Evolutionary conservation across 2,888 invertebrate genomes (phyloP).

Genomic region (Nymphalis c-album): DNA sequence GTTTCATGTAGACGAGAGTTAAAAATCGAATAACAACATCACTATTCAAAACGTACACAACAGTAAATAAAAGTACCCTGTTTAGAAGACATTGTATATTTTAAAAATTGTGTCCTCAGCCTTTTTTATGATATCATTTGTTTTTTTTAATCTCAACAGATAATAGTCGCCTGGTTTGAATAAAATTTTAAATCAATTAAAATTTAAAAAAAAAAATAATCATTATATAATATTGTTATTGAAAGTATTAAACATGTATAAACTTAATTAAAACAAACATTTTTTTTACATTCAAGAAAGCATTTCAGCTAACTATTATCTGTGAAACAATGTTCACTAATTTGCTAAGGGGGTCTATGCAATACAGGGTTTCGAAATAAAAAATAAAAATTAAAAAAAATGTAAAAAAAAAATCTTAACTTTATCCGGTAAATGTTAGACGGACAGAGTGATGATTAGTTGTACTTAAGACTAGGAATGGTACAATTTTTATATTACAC

Average conservation of each 20-base stretch:
- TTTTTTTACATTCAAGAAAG: background rate
- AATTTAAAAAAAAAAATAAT: constrained; percentile 8
- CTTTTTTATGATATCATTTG: constrained; percentile 77
- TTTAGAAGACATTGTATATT: constrained; percentile 80
- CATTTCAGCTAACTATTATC: constrained; percentile 44
- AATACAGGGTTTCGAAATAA: constrained; percentile 69
- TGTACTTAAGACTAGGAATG: constrained; percentile 52
- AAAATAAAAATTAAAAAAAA: constrained; percentile 43
- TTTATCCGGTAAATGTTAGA: constrained; percentile 49
- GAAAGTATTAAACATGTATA: background rate
- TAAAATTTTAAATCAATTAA: constrained; percentile 4
- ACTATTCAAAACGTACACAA: constrained; percentile 68
- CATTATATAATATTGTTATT: background rate
- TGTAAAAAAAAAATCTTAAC: constrained; percentile 32
- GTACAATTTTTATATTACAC: constrained; percentile 36
- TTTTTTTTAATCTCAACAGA: constrained; percentile 61
- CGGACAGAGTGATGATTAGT: constrained; percentile 56
- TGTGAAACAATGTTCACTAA: constrained; percentile 63
- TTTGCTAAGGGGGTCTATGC: constrained; percentile 76
- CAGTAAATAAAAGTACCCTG: constrained; percentile 79
- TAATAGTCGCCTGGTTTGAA: constrained; percentile 41
- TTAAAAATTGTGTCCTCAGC: constrained; percentile 80
- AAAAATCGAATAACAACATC: constrained; percentile 69
- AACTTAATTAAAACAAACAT: background rate
- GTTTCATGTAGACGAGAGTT: constrained; percentile 40